Percentiles rank a stretch among this genome's conserved stretches.
These are phyloP conservation scores for Boloria selene DNA, from an alignment of 2,888 invertebrate species.

Conservation along the genomic window DNA sequence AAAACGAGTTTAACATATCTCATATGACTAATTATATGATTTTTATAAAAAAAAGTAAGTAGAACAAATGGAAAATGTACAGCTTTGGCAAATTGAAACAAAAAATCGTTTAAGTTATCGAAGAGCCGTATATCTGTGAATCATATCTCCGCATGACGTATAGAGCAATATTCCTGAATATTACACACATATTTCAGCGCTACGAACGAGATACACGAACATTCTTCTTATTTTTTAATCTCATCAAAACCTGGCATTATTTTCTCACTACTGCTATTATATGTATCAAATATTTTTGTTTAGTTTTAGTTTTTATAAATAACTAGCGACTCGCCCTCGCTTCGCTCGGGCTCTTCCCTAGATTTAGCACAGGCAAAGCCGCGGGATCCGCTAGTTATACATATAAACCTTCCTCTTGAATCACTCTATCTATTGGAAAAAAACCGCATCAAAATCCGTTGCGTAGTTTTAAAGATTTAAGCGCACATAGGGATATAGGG, in stretches of 20 bases:
- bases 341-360: too few relatives aligned
- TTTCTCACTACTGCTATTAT: slow-evolving; percentile 10
- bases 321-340: too few relatives aligned
- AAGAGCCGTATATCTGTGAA: slow-evolving; percentile 68
- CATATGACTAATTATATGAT: too few relatives aligned
- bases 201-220: slow-evolving; percentile 51
- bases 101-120: slow-evolving; percentile 41
- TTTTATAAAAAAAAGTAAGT: too few relatives aligned
- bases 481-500: too few relatives aligned
- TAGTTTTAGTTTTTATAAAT: neutral
- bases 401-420: too few relatives aligned
- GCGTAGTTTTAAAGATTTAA: too few relatives aligned
- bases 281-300: neutral
- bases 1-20: too few relatives aligned
- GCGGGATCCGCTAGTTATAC: too few relatives aligned
- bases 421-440: too few relatives aligned
- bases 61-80: neutral
- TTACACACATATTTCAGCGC: slow-evolving; percentile 83
- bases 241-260: slow-evolving; percentile 37
- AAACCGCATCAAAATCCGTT: too few relatives aligned
- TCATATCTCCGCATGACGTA: slow-evolving; percentile 83
- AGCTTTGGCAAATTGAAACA: slow-evolving; percentile 26
- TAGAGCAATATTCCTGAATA: slow-evolving; percentile 85
- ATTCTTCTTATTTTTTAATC: slow-evolving; percentile 54
- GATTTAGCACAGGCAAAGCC: too few relatives aligned